These are phyloP conservation scores for Lophius americanus DNA, from an alignment of 2,797 vertebrate species.

Conservation along the genomic window DNA sequence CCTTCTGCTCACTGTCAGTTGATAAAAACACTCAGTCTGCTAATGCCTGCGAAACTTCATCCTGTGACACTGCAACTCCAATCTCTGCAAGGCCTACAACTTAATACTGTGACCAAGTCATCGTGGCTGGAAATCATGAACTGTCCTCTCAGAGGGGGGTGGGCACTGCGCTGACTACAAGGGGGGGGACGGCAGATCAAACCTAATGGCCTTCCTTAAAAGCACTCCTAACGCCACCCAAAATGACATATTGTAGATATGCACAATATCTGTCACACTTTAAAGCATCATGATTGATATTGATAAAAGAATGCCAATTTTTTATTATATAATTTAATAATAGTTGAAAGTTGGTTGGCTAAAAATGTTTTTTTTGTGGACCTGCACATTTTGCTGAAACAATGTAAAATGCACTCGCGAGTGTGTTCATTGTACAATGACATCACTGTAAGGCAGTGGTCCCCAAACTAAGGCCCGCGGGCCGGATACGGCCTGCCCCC, in stretches of 20 bases:
- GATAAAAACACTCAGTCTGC: conserved; percentile 71
- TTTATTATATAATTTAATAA: too few species aligned
- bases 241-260: conserved; percentile 54
- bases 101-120: conserved; percentile 77
- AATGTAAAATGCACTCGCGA: background rate
- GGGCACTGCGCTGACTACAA: conserved; percentile 49
- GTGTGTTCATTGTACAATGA: background rate
- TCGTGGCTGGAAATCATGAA: conserved; percentile 37
- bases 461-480: too few species aligned
- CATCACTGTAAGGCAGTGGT: background rate
- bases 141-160: conserved; percentile 48
- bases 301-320: conserved; percentile 3
- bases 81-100: conserved; percentile 76
- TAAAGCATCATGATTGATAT: conserved; percentile 1
- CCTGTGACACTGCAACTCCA: conserved; percentile 26
- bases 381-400: background rate
- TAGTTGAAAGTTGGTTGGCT: background rate
- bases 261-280: background rate
- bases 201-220: conserved; percentile 83
- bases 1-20: conserved; percentile 83
- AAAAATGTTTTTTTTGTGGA: background rate
- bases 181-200: conserved; percentile 84
- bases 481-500: too few species aligned
- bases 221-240: conserved; percentile 80
- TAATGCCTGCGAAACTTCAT: conserved; percentile 76